phyloP scores from a whole-genome alignment of 1,140 invertebrate genomes.

The Dinoponera quadriceps region DNA sequence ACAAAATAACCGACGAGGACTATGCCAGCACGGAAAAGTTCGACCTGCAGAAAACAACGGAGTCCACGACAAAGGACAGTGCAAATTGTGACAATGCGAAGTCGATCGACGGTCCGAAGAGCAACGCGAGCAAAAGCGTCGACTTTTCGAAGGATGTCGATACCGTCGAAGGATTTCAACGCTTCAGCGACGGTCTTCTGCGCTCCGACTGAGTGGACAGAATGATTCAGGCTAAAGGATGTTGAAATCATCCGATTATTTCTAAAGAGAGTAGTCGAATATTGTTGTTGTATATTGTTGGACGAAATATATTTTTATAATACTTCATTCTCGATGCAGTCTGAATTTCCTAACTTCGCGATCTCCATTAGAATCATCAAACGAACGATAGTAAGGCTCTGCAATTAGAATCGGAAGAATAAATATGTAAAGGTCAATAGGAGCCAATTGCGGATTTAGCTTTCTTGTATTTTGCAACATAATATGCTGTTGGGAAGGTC shows the following conservation, averaged over 20 bases:
- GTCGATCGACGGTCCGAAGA: background rate
- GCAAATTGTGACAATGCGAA: constrained; percentile 29
- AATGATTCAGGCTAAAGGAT: background rate
- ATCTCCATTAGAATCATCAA: too few species aligned
- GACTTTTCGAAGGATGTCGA: constrained; percentile 64
- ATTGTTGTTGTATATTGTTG: constrained; percentile 22
- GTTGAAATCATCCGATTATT: background rate
- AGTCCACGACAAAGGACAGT: constrained; percentile 23
- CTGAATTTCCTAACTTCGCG: background rate
- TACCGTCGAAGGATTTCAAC: constrained; percentile 73
- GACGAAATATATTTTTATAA: constrained; percentile 23
- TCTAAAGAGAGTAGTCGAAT: background rate
- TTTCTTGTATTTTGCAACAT: background rate
- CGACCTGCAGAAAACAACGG: constrained; percentile 62
- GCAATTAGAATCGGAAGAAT: too few species aligned
- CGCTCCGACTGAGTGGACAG: constrained; percentile 40
- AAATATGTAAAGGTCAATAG: too few species aligned
- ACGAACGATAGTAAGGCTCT: too few species aligned
- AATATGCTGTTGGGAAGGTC: background rate
- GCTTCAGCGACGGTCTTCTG: constrained; percentile 73
- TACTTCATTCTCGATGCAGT: background rate
- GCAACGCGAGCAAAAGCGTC: background rate
- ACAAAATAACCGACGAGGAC: constrained; percentile 66
- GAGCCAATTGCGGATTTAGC: too few species aligned
- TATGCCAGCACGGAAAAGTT: constrained; percentile 61